phyloP scores from a whole-genome alignment of 2,797 vertebrate species.

The Aphelocoma californica region DNA sequence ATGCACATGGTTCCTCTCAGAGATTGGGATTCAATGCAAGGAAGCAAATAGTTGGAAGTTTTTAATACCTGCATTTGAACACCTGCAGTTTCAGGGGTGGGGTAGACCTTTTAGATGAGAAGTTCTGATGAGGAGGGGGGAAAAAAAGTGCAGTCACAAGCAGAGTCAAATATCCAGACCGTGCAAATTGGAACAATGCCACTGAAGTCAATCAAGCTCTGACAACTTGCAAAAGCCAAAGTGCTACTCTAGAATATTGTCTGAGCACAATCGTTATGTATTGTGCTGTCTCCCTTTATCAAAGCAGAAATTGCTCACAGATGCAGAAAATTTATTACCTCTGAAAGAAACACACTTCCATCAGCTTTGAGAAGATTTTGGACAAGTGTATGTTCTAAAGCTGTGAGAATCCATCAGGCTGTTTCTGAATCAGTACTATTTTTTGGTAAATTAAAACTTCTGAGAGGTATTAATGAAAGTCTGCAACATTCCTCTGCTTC shows the following conservation, averaged over 20 bases:
- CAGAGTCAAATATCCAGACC: neutral
- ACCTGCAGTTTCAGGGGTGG: neutral
- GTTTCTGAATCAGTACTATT: neutral
- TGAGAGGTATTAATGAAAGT: neutral
- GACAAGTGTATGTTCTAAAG: neutral
- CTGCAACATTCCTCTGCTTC: neutral
- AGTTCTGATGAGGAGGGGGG: neutral
- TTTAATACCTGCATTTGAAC: neutral
- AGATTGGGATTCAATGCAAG: neutral
- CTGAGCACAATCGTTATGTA: neutral
- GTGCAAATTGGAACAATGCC: neutral
- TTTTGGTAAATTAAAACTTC: neutral
- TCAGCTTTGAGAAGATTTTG: neutral
- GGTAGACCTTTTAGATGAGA: neutral
- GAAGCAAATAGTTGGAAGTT: neutral
- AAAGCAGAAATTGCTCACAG: neutral
- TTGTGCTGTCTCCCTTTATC: neutral
- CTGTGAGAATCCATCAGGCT: neutral
- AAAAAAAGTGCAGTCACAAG: neutral
- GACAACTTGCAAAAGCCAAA: constrained; percentile 4
- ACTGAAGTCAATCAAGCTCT: neutral
- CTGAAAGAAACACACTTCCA: neutral
- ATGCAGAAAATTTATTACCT: neutral
- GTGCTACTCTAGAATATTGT: neutral
- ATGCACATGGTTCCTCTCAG: neutral